Base-by-base conservation (phyloP, 53 echinoderm and acorn worm species). In the Glandiceps talaboti region DNA sequence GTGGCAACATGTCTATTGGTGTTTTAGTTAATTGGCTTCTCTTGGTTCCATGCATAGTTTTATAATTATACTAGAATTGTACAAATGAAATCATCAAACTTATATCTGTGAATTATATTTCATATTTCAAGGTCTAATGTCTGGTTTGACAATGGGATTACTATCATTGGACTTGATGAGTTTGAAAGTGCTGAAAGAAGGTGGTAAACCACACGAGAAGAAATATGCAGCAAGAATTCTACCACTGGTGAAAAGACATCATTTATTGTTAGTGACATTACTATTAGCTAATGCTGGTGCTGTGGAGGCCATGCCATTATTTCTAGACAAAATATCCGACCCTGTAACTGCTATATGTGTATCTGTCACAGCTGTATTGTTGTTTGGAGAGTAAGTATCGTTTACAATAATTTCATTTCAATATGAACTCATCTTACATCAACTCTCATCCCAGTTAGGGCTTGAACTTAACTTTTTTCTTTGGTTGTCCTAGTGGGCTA, bases 341-440 rank as follows among this genome's bases (percentile, higher is more conserved):
- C 85, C 90, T 0, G 80, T 88, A 73, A 73, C 89, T 1, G 92
- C 92, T 29, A 90, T 92, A 30, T 75, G 74, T 77, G 90, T 92
- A 26, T 92, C 92, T 0, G 90, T 92, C 30, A 90, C 92, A 25
- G 92, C 92, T 1, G 92, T 92, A 14, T 85, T 92, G 14, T 81
- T 92, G 74, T 87, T 92, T 45, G 92, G 92, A 29, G 92, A 92
- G 92, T 92, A 80, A 85, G 92, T 89, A n/a, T n/a, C n/a, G n/a
- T n/a, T n/a, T n/a, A n/a, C n/a, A n/a, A n/a, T n/a, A n/a, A n/a
- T n/a, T n/a, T n/a, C n/a, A n/a, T n/a, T n/a, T n/a, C n/a, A n/a
- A n/a, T n/a, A n/a, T n/a, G n/a, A n/a, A n/a, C n/a, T n/a, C n/a
- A n/a, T n/a, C n/a, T n/a, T n/a, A n/a, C n/a, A n/a, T n/a, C n/a